These are phyloP conservation scores for Nestor notabilis DNA, from an alignment of 2,113 vertebrate genomes.

Conservation along the genomic window DNA sequence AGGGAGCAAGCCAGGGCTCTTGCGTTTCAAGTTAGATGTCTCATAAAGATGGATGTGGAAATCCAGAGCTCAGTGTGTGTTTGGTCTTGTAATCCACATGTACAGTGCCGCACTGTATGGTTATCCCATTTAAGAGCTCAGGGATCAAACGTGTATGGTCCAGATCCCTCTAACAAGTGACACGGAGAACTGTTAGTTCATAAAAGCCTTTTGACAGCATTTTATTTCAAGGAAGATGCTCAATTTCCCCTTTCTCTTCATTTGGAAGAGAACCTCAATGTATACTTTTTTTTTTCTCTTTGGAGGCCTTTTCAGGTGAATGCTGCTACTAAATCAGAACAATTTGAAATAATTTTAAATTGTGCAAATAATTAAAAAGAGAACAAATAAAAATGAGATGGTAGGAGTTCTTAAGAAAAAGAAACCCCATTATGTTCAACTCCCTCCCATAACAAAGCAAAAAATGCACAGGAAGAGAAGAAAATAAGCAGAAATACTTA, in stretches of 20 bases:
- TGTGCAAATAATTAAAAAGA: not conserved
- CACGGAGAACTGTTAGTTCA: not conserved
- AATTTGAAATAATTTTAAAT: not conserved
- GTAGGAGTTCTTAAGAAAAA: not conserved
- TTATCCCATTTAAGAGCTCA: not conserved
- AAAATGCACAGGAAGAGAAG: not conserved
- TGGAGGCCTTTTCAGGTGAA: not conserved
- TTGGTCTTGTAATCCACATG: not conserved
- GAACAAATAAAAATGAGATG: not conserved
- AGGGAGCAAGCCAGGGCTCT: not conserved
- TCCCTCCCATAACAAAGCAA: not conserved
- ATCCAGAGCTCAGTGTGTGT: not conserved
- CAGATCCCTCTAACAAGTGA: not conserved
- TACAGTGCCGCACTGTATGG: not conserved
- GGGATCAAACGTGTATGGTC: rapidly evolving
- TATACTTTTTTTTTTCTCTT: not conserved
- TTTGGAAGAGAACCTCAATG: not conserved
- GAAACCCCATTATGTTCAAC: not conserved
- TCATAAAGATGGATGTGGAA: not conserved
- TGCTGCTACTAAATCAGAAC: not conserved
- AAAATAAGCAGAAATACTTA: not conserved
- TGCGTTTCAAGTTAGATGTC: not conserved
- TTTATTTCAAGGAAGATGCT: not conserved
- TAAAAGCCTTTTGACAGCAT: not conserved
- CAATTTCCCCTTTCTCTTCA: not conserved